Conservation (phyloP, 2,888 invertebrate species). For the Ophion costatus region DNA sequence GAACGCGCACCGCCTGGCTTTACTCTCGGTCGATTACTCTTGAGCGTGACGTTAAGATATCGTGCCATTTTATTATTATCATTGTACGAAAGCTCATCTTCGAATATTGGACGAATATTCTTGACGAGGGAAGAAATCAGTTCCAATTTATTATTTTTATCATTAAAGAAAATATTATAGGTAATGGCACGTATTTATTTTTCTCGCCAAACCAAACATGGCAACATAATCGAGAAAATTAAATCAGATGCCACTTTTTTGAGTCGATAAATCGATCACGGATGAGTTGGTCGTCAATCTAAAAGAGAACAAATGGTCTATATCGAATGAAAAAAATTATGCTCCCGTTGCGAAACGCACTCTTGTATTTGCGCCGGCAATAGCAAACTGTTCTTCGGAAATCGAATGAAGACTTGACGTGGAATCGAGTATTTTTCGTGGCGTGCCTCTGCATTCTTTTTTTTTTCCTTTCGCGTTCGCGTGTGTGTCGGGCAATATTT, state of each 20-base stretch:
- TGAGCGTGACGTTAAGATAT: slow-evolving; percentile 3
- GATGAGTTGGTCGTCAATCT: no score
- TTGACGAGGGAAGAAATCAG: not conserved
- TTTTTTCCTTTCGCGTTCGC: not conserved
- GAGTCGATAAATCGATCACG: not conserved
- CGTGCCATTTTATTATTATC: not conserved
- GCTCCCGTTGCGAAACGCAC: no score
- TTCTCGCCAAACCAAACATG: not conserved
- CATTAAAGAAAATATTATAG: not conserved
- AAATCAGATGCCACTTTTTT: not conserved
- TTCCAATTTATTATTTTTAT: not conserved
- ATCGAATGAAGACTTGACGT: not conserved
- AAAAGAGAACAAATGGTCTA: no score
- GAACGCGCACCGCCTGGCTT: slow-evolving; percentile 12
- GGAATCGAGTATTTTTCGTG: not conserved
- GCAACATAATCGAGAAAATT: not conserved
- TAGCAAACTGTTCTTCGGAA: no score
- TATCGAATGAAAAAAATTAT: no score
- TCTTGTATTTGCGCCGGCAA: no score
- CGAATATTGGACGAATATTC: not conserved
- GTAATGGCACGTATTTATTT: no score
- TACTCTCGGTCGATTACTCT: slow-evolving; percentile 31
- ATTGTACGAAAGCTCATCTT: not conserved
- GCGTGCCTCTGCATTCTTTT: not conserved
- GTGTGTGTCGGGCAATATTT: slow-evolving; percentile 10